Conservation (phyloP, 37 sponge, comb jelly and placozoan species). For the Halisarca cf. caerulea region DNA sequence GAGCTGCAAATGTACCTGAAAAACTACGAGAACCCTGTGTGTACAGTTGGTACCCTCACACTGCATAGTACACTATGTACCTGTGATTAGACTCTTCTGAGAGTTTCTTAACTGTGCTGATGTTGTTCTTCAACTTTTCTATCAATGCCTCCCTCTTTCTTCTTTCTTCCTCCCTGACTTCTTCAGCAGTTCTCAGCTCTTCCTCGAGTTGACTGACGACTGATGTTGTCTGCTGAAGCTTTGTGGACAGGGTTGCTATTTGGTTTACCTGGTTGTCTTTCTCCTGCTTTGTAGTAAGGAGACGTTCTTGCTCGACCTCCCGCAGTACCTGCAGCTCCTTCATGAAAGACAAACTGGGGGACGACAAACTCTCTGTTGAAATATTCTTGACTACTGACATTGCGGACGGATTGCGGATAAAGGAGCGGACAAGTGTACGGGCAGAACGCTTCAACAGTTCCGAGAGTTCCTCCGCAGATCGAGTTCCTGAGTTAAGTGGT, state of each 20-base stretch:
- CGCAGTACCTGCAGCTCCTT: slow-evolving; percentile 35
- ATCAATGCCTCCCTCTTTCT: slow-evolving; percentile 38
- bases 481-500: not conserved
- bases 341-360: not conserved
- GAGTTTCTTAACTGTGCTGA: slow-evolving; percentile 61
- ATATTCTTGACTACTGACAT: slow-evolving; percentile 41
- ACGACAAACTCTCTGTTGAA: not conserved
- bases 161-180: slow-evolving; percentile 48
- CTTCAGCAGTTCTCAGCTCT: slow-evolving; percentile 65
- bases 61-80: slow-evolving; percentile 62
- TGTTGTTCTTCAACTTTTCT: slow-evolving; percentile 63
- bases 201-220: slow-evolving; percentile 71
- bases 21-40: too few species aligned
- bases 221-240: slow-evolving; percentile 48
- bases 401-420: slow-evolving; percentile 59
- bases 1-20: too few species aligned
- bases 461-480: slow-evolving; percentile 19
- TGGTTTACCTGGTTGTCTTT: slow-evolving; percentile 66
- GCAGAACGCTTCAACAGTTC: slow-evolving; percentile 52
- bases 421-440: slow-evolving; percentile 66
- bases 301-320: slow-evolving; percentile 58
- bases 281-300: slow-evolving; percentile 82
- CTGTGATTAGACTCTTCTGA: slow-evolving; percentile 72
- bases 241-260: slow-evolving; percentile 50
- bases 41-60: too few species aligned